A percentile compares a stretch with the other conserved stretches of the same genome.
These are phyloP conservation scores for Chironomus striatipennis DNA, from an alignment of 1,140 invertebrate species.

Conservation along the genomic window DNA sequence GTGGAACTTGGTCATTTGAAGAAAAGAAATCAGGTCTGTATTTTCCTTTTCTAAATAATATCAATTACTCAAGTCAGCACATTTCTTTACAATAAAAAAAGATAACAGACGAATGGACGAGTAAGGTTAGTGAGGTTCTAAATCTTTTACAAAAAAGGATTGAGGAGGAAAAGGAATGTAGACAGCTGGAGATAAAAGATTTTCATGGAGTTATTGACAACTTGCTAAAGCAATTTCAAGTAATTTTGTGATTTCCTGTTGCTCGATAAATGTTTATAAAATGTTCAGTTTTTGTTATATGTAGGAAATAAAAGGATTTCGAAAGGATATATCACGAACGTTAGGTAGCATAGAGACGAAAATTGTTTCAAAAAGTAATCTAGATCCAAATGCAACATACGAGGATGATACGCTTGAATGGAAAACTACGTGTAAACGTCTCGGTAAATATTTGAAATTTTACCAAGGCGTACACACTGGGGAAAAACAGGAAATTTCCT, in stretches of 20 bases:
- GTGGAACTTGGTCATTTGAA: conserved; percentile 38
- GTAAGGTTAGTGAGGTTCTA: conserved; percentile 33
- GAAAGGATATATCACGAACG: background rate
- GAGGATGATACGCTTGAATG: background rate
- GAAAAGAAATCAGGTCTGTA: conserved; percentile 36
- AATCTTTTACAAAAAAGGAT: conserved; percentile 30
- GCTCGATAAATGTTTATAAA: conserved; percentile 26
- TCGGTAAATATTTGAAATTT: conserved; percentile 7
- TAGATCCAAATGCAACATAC: background rate
- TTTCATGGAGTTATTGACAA: conserved; percentile 4
- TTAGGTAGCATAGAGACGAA: background rate
- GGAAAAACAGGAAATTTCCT: no score
- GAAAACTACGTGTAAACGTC: background rate
- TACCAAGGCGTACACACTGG: no score
- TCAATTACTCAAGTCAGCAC: background rate
- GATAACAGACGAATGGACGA: conserved; percentile 36
- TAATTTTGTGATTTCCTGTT: conserved; percentile 32
- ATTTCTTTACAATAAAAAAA: background rate
- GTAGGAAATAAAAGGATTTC: conserved; percentile 17
- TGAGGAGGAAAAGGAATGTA: conserved; percentile 31
- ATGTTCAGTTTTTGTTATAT: conserved; percentile 29
- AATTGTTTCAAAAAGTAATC: background rate
- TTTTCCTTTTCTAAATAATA: background rate
- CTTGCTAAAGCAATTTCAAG: conserved; percentile 19
- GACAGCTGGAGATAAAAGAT: conserved; percentile 29